phyloP scores from a whole-genome alignment of 2,888 invertebrate species.

The Oligia latruncula region DNA sequence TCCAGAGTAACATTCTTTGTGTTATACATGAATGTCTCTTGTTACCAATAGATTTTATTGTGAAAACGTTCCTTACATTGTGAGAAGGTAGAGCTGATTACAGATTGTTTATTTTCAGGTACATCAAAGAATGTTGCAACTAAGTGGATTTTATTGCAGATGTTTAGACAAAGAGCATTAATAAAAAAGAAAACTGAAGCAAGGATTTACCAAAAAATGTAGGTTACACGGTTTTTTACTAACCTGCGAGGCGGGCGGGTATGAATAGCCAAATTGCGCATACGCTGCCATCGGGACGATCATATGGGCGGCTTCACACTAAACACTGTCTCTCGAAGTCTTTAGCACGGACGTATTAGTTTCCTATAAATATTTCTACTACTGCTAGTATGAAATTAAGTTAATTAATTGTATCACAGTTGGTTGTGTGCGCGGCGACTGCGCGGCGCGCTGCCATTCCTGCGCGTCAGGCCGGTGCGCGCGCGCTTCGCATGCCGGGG shows the following conservation, averaged over 20 bases:
- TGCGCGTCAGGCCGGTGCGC: conserved; percentile 85
- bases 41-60: neutral
- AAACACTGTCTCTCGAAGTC: conserved; percentile 89
- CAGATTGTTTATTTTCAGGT: neutral
- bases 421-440: conserved; percentile 85
- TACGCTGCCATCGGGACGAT: conserved; percentile 93
- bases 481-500: conserved; percentile 85
- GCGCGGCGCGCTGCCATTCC: conserved; percentile 88
- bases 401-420: conserved; percentile 86
- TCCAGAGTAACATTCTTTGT: conserved; percentile 10
- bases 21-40: neutral
- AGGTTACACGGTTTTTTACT: conserved; percentile 75
- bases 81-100: conserved; percentile 8
- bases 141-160: neutral
- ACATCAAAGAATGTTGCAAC: conserved; percentile 16
- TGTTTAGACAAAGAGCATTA: conserved; percentile 25
- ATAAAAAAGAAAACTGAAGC: neutral
- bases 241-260: conserved; percentile 98
- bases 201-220: neutral
- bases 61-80: neutral
- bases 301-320: conserved; percentile 90
- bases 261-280: conserved; percentile 97
- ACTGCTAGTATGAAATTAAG: conserved; percentile 78
- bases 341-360: conserved; percentile 84
- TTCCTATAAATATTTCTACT: conserved; percentile 78